Conservation (phyloP, 2,888 invertebrate species). For the Chouioia cunea region DNA sequence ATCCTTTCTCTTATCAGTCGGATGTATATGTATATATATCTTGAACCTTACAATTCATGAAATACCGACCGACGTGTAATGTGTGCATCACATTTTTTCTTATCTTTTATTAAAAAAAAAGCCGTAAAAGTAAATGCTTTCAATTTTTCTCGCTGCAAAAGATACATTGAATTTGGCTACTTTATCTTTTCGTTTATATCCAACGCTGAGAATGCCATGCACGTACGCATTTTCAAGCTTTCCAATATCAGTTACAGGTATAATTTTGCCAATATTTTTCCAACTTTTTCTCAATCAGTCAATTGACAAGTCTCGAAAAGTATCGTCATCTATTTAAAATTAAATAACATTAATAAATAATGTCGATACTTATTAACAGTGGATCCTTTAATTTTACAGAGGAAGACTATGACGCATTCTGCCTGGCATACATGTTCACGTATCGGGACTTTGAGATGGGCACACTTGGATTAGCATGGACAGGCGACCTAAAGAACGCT, state of each 20-base stretch:
- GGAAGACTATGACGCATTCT: slow-evolving; percentile 98
- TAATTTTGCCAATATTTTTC: slow-evolving; percentile 2
- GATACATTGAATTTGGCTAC: not conserved
- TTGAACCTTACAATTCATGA: slow-evolving; percentile 8
- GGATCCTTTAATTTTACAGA: slow-evolving; percentile 72
- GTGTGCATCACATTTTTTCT: not conserved
- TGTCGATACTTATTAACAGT: slow-evolving; percentile 5
- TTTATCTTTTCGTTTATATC: not conserved
- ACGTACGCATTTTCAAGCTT: not conserved
- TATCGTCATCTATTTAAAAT: too few species aligned
- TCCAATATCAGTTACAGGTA: slow-evolving; percentile 1
- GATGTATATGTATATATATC: slow-evolving; percentile 10
- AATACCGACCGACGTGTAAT: slow-evolving; percentile 11
- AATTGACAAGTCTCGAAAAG: too few species aligned
- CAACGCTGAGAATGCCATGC: not conserved
- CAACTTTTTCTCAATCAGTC: not conserved
- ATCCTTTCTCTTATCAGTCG: not conserved
- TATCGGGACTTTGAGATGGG: slow-evolving; percentile 97
- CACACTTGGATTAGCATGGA: slow-evolving; percentile 97
- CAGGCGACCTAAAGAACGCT: slow-evolving; percentile 94
- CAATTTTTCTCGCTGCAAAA: not conserved
- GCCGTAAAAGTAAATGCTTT: not conserved
- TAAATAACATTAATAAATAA: too few species aligned
- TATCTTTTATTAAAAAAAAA: not conserved
- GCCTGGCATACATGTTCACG: slow-evolving; percentile 98